A percentile compares a stretch with the other conserved stretches of the same genome.
Conservation (phyloP, 1,140 invertebrate species). For the Hesperophylax magnus region DNA sequence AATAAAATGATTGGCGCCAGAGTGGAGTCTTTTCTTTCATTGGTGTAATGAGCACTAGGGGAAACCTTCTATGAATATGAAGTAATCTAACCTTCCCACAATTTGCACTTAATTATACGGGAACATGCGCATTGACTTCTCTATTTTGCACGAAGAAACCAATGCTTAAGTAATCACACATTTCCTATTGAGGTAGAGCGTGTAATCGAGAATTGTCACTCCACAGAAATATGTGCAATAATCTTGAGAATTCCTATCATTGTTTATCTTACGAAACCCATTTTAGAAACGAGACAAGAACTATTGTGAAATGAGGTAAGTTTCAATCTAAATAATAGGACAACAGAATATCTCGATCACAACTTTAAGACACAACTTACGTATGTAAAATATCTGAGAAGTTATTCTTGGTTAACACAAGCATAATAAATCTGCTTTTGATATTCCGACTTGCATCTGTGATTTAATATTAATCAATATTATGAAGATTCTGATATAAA, state of each 20-base stretch:
- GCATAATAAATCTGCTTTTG: not conserved
- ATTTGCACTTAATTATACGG: constrained; percentile 15
- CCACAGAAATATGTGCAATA: too few relatives aligned
- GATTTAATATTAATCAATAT: not conserved
- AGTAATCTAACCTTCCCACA: constrained; percentile 6
- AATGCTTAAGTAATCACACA: not conserved
- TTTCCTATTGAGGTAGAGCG: not conserved
- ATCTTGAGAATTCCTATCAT: too few relatives aligned
- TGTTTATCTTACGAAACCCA: too few relatives aligned
- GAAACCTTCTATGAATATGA: not conserved
- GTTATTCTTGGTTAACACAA: not conserved
- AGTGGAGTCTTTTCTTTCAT: not conserved
- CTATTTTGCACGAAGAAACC: constrained; percentile 2
- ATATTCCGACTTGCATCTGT: not conserved
- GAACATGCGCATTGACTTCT: constrained; percentile 31
- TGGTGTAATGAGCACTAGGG: not conserved
- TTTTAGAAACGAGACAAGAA: too few relatives aligned
- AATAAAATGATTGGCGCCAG: not conserved
- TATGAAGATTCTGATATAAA: too few relatives aligned
- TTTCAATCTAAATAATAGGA: too few relatives aligned
- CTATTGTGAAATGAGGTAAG: too few relatives aligned
- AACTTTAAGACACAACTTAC: too few relatives aligned
- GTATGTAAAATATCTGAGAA: too few relatives aligned
- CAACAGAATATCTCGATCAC: too few relatives aligned
- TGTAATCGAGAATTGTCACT: too few relatives aligned